Evolutionary conservation across 2,888 invertebrate genomes (phyloP), one percentile per base, ranked within the genome.

Genomic region (Scaeva pyrastri): DNA sequence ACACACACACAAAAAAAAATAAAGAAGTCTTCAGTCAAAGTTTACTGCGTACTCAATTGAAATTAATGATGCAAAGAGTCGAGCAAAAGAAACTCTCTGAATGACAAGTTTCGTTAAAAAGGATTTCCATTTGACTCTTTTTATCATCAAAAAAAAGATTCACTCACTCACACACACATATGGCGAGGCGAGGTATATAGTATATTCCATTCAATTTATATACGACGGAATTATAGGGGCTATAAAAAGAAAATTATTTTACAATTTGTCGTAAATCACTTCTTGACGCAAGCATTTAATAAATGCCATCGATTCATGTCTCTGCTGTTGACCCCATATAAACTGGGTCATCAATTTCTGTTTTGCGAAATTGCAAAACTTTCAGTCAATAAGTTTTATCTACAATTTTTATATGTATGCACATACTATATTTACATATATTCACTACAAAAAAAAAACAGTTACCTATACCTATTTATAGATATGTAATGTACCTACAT

Each of bases 41-140:
- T 45, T 75, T 19, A 48, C 26, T 41, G 36, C 23, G n/a, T 6
- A 45, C 36, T 60, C 48, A 77, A 82, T 82, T 77, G 77, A 82
- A 77, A 82, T 82, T 77, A 77, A 82, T 82, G 82, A 82, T 77
- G 23, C 48, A 58, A 68, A 71, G 16, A 26, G 31, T 56, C 23
- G 43, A 52, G 41, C 2, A 2, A 16, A 58, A 56, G 36, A 39
- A 52, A 52, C 10, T 1, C 12, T n/a, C 12, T 31, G n/a, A 56
- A 41, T 16, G 41, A 36, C 41, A 60, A 39, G 41, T 26, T 41
- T 56, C 21, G 64, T 72, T 72, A 55, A 41, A 76, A 68, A 60
- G 72, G 71, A 66, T 76, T 76, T 66, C 23, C n/a, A n/a, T n/a
- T n/a, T n/a, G n/a, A n/a, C n/a, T 39, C 62, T 64, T 19, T 78